Percentiles rank a stretch among this genome's conserved stretches.
phyloP scores from a whole-genome alignment of 1,140 invertebrate genomes.

The Zelostemma sp. region DNA sequence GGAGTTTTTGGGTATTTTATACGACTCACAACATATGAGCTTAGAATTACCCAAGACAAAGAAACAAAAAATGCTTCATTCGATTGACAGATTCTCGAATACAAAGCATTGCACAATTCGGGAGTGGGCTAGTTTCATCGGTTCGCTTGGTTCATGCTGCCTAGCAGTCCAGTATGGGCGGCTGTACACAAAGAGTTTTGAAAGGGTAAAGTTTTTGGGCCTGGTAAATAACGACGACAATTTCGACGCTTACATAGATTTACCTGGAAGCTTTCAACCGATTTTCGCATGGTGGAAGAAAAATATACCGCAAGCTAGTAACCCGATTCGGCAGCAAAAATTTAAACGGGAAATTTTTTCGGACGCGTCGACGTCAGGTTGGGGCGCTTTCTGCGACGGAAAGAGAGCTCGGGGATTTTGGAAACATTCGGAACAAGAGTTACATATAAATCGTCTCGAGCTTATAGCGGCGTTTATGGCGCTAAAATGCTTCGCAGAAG shows the following conservation, averaged over 20 bases:
- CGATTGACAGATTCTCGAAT: too few relatives aligned
- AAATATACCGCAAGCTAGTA: neutral
- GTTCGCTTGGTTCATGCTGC: too few relatives aligned
- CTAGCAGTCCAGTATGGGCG: too few relatives aligned
- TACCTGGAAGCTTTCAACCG: neutral
- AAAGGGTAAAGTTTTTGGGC: neutral
- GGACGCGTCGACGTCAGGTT: constrained; percentile 46
- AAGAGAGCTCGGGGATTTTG: neutral
- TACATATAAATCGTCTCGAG: constrained; percentile 10
- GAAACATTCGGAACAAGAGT: neutral
- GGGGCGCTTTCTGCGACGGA: constrained; percentile 25
- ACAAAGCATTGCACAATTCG: neutral
- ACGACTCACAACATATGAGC: too few relatives aligned
- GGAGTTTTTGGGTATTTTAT: too few relatives aligned
- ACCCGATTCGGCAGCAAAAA: neutral
- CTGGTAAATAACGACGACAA: neutral
- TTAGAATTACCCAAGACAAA: too few relatives aligned
- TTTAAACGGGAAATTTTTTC: constrained; percentile 44
- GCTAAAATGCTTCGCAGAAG: neutral
- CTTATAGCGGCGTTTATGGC: neutral
- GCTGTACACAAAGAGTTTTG: too few relatives aligned
- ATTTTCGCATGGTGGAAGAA: constrained; percentile 18
- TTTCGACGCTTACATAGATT: neutral
- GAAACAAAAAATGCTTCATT: too few relatives aligned
- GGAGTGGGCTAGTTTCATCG: too few relatives aligned